These are phyloP conservation scores for Drosophila athabasca DNA, from an alignment of 1,140 invertebrate genomes.

Conservation along the genomic window DNA sequence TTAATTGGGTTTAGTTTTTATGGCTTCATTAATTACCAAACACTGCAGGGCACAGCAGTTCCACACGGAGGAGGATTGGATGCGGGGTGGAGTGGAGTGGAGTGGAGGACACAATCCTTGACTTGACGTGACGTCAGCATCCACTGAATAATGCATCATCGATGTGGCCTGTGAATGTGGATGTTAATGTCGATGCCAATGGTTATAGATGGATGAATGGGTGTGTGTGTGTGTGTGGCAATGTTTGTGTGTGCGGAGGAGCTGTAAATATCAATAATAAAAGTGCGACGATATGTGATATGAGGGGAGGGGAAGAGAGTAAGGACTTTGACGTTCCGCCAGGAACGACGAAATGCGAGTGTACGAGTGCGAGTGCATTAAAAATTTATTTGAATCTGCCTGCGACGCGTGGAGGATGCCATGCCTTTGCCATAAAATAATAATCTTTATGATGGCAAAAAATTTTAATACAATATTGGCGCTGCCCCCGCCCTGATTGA, in stretches of 20 bases:
- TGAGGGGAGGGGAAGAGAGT: too few relatives aligned
- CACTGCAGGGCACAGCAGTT: constrained; percentile 33
- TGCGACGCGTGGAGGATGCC: constrained; percentile 62
- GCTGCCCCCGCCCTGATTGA: constrained; percentile 16
- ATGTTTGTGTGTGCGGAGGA: constrained; percentile 27
- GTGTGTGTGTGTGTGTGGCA: constrained; percentile 16
- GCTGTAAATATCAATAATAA: constrained; percentile 80
- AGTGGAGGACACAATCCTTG: constrained; percentile 45
- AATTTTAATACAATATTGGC: constrained; percentile 80
- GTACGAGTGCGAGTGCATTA: constrained; percentile 65
- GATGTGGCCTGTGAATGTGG: constrained; percentile 19
- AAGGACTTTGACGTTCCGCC: constrained; percentile 14
- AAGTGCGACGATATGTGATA: constrained; percentile 58
- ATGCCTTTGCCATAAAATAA: constrained; percentile 66
- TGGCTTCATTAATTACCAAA: constrained; percentile 82
- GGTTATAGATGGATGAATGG: too few relatives aligned
- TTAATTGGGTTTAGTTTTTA: constrained; percentile 83
- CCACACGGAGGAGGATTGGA: not conserved
- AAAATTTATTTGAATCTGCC: constrained; percentile 81
- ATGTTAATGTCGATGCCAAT: too few relatives aligned
- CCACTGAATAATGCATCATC: constrained; percentile 77
- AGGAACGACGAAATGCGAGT: constrained; percentile 26
- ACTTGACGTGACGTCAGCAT: constrained; percentile 70
- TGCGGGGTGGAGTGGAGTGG: not conserved
- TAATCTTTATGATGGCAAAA: constrained; percentile 80